These are phyloP conservation scores for Bemisia tabaci DNA, from an alignment of 1,140 invertebrate genomes.

Conservation along the genomic window DNA sequence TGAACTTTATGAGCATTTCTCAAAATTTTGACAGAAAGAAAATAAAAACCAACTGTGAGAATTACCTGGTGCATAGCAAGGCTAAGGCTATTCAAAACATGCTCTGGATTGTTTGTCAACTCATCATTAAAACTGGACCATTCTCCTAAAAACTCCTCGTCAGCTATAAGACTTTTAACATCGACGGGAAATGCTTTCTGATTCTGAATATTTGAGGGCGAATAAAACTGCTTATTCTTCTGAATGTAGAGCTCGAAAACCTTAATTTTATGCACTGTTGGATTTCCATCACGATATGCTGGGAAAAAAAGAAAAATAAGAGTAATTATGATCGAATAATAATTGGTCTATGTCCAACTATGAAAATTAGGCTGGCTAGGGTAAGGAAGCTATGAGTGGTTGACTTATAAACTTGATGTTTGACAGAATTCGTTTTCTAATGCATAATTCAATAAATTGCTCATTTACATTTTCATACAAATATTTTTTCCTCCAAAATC, in stretches of 20 bases:
- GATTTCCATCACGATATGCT: constrained; percentile 37
- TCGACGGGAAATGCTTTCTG: constrained; percentile 47
- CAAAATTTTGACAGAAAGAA: too few relatives aligned
- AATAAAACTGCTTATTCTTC: constrained; percentile 35
- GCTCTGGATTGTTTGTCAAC: constrained; percentile 45
- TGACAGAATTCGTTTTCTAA: too few relatives aligned
- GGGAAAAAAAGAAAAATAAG: constrained; percentile 16
- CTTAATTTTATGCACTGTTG: constrained; percentile 36
- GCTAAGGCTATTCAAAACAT: constrained; percentile 48
- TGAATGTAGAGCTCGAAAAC: constrained; percentile 40
- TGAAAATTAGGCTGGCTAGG: too few relatives aligned
- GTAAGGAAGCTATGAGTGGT: too few relatives aligned
- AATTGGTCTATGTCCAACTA: background rate
- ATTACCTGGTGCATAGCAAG: constrained; percentile 55
- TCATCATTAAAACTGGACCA: constrained; percentile 50
- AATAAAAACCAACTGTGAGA: too few relatives aligned
- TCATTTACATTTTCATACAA: background rate
- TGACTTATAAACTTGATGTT: too few relatives aligned
- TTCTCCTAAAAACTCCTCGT: constrained; percentile 39
- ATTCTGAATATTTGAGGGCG: constrained; percentile 44
- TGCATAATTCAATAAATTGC: background rate
- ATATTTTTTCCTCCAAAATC: constrained; percentile 5
- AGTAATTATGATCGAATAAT: background rate
- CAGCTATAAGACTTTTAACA: constrained; percentile 42
- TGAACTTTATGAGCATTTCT: too few relatives aligned